Percentiles rank a stretch among this genome's conserved stretches.
Evolutionary conservation across 2,797 vertebrate genomes (phyloP).

Genomic region (Hafferia zeledoni): DNA sequence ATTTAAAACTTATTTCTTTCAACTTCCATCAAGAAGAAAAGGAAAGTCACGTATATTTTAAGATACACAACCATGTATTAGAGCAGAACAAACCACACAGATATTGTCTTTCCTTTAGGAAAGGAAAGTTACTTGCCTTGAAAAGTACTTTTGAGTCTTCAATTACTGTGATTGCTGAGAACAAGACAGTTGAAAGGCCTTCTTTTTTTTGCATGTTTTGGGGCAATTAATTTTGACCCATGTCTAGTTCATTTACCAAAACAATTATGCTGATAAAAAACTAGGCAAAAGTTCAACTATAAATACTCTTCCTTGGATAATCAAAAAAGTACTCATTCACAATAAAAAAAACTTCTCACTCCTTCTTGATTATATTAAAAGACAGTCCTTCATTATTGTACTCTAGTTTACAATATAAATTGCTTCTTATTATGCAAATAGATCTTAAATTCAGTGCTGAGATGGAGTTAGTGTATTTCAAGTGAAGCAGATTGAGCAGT

Average conservation of each 20-base stretch:
- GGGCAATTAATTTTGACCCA: not conserved
- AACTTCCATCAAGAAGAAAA: not conserved
- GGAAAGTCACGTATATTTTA: not conserved
- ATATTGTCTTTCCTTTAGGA: not conserved
- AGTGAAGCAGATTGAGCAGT: not conserved
- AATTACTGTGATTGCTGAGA: not conserved
- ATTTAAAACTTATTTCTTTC: not conserved
- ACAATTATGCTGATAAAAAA: not conserved
- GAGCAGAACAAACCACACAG: not conserved
- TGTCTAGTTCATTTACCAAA: not conserved
- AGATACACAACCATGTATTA: not conserved
- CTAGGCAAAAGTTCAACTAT: not conserved
- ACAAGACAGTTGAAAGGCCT: not conserved
- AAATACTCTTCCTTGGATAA: not conserved
- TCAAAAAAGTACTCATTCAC: not conserved
- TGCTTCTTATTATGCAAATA: not conserved
- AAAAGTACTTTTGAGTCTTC: not conserved
- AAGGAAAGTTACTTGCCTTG: not conserved
- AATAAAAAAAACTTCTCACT: not conserved
- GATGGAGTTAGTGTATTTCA: not conserved
- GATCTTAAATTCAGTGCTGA: not conserved
- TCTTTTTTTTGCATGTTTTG: not conserved
- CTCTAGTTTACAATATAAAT: not conserved
- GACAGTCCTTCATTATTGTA: not conserved
- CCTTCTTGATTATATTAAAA: not conserved